Evolutionary conservation across 2,888 invertebrate genomes (phyloP), one percentile per base, ranked within the genome.

Genomic region (Orchesellides sinensis): DNA sequence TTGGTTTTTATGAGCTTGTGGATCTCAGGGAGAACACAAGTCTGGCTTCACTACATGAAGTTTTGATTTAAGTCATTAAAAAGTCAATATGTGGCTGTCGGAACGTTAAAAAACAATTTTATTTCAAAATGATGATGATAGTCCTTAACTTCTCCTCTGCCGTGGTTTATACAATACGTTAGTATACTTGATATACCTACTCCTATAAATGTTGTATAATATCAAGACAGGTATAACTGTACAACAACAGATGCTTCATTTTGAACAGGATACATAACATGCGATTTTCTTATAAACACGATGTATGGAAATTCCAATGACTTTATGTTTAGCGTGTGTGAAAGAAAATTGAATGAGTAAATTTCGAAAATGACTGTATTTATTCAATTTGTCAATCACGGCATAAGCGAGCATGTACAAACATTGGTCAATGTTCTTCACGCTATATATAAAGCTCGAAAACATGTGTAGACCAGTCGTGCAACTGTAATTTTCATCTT

Each of bases 1-100:
- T n/a, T 78, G 23, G 49, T 47, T 29, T 61, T 70, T 56, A 56
- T 40, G 40, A 8, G n/a, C n/a, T n/a, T n/a, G n/a, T n/a, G n/a
- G 40, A 8, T 8, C n/a, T 40, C 40, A 40, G 25, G 35, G 45
- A 25, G 72, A 52, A 54, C 49, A 32, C 54, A 52, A 32, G 49
- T 54, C 35, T 61, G 29, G 45, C 40, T 65, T 19, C 29, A 21
- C 8, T 29, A 21, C n/a, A 69, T 69, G 52, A 19, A 54, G 8
- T 52, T 69, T 69, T 69, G 47, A 21, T 17, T 54, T 27, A 17
- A 19, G 1, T 52, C 23, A 21, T 52, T 12, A 52, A 52, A 52
- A 52, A 40, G 40, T 40, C 40, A 40, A 40, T 40, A 40, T 40
- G 40, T 40, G 40, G 40, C 10, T n/a, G 40, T 40, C 40, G 40